phyloP scores from a whole-genome alignment of 2,113 vertebrate species.

The Rhea pennata region DNA sequence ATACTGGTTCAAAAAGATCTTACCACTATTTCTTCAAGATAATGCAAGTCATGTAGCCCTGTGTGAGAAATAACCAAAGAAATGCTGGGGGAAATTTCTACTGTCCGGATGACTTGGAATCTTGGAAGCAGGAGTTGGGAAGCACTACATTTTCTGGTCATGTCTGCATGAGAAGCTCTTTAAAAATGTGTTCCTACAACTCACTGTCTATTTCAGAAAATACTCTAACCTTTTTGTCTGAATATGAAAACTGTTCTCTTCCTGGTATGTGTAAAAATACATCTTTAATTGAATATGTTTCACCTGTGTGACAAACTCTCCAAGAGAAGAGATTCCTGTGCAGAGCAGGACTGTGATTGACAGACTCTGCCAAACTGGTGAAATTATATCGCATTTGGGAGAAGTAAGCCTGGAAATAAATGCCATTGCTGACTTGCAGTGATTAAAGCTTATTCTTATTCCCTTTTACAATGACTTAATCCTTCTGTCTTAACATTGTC shows the following conservation, averaged over 20 bases:
- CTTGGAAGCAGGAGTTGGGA: not conserved
- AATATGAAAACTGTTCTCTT: not conserved
- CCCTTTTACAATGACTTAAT: not conserved
- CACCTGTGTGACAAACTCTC: not conserved
- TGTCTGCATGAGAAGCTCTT: not conserved
- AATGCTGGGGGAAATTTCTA: not conserved
- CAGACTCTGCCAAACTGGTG: not conserved
- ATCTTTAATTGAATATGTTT: not conserved
- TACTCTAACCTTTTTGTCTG: not conserved
- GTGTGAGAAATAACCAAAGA: not conserved
- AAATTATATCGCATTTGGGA: not conserved
- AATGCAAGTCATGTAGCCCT: not conserved
- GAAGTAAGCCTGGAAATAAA: not conserved
- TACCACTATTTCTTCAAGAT: not conserved
- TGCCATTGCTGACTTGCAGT: not conserved
- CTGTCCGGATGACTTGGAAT: not conserved
- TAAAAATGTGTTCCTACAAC: not conserved
- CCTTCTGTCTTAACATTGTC: not conserved
- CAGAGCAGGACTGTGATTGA: conserved; percentile 1
- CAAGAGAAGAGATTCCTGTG: not conserved
- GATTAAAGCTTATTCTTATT: not conserved
- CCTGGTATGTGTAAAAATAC: not conserved
- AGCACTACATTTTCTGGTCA: rapidly evolving
- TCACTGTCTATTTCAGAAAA: not conserved
- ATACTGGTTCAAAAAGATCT: not conserved